Evolutionary conservation across 1,140 invertebrate genomes (phyloP), one percentile per base, ranked within the genome.

Genomic region (Polyergus mexicanus): DNA sequence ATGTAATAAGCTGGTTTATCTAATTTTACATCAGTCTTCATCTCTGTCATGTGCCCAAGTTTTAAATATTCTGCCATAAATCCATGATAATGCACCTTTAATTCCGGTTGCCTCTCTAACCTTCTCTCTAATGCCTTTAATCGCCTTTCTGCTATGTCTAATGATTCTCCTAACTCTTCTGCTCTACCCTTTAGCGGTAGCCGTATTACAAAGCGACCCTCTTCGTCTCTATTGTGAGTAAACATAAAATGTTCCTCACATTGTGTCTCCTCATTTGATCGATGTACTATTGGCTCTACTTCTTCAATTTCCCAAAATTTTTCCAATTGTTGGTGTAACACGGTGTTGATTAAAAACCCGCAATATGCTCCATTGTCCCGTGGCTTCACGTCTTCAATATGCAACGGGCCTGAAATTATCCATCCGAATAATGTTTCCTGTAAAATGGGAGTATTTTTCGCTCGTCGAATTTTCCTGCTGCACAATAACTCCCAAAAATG

Each of bases 271-370:
- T 19, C 35, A 1, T 1, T 0, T 0, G n/a, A 51, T 0, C 0
- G 8, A 0, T 32, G 35, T 5, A 25, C 0, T 1, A 2, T 3
- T 0, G 13, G 11, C 0, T 3, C 8, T 3, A 60, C 6, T 3
- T 85, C 51, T 8, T 85, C 74, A 0, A 85, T 22, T 0, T 69
- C 1, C 65, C 84, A 85, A 19, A 71, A 85, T 6, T 51, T 85
- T 0, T 35, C 7, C 0, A 85, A 8, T 22, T 84, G 66, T 0
- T 19, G 6, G 0, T 78, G 16, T 1, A 69, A 22, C 16, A 28
- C 25, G 25, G 3, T 22, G 0, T 69, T 62, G 0, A 19, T 19
- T 0, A 19, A 22, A 0, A 78, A 0, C 1, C 44, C 16, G 13
- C 66, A 81, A 2, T 41, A 5, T 0, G 1, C 11, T 3, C 6